These are phyloP conservation scores for Actinia tenebrosa DNA, from an alignment of 64 coral and sea anemone genomes.

Conservation along the genomic window DNA sequence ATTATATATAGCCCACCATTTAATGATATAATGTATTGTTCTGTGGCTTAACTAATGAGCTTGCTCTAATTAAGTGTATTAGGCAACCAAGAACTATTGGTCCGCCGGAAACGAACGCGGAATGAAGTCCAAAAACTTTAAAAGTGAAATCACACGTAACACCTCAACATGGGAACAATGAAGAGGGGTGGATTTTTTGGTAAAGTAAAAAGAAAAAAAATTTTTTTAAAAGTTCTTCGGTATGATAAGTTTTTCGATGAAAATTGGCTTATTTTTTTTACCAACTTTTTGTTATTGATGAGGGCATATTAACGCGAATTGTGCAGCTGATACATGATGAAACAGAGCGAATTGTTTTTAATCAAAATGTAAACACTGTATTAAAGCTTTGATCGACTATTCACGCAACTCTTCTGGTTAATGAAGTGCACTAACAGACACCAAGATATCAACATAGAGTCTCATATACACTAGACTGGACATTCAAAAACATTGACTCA, in stretches of 20 bases:
- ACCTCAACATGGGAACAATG: background rate
- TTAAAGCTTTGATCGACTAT: conserved; percentile 17
- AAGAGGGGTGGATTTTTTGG: background rate
- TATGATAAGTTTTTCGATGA: background rate
- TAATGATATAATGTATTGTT: conserved; percentile 98
- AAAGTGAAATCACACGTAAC: background rate
- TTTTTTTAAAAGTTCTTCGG: too few species aligned
- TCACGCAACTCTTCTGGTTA: conserved; percentile 5
- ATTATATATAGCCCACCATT: conserved; percentile 87
- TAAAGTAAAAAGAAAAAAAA: background rate
- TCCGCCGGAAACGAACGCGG: conserved; percentile 41
- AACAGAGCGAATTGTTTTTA: conserved; percentile 24
- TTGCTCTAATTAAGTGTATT: conserved; percentile 88
- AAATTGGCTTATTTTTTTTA: background rate
- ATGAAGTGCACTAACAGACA: background rate
- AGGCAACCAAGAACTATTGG: conserved; percentile 42
- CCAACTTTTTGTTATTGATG: conserved; percentile 23
- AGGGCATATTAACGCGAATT: conserved; percentile 25
- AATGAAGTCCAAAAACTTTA: background rate
- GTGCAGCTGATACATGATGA: conserved; percentile 23
- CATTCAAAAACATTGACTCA: background rate
- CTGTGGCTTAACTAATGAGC: conserved; percentile 90
- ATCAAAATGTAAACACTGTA: conserved; percentile 22
- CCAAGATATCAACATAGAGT: background rate
- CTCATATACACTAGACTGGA: background rate